Evolutionary conservation across 2,888 invertebrate species (phyloP).

Genomic region (Macropis europaea): DNA sequence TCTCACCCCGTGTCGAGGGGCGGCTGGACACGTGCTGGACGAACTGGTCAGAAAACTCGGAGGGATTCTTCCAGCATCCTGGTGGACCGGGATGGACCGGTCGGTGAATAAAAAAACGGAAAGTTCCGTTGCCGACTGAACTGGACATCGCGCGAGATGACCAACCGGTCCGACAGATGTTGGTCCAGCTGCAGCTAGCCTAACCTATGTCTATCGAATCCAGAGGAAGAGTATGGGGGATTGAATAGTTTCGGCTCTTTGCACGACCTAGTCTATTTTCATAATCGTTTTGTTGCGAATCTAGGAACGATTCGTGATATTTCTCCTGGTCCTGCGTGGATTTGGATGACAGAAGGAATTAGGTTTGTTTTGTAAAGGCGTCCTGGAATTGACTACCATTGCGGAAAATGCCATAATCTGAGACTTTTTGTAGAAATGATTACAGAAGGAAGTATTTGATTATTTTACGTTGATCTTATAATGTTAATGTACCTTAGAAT

Average conservation of each 20-base stretch:
- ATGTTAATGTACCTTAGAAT: no score
- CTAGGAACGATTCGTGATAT: no score
- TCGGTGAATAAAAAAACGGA: constrained; percentile 45
- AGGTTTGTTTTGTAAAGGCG: no score
- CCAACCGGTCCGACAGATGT: constrained; percentile 79
- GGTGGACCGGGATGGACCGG: constrained; percentile 76
- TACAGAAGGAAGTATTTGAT: no score
- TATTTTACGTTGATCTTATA: no score
- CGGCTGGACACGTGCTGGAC: constrained; percentile 58
- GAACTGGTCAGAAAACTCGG: constrained; percentile 67
- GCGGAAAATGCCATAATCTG: no score
- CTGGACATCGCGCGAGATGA: constrained; percentile 75
- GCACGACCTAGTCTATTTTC: constrained; percentile 13
- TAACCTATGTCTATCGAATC: constrained; percentile 24
- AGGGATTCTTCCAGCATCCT: constrained; percentile 72
- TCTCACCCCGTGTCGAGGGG: constrained; percentile 58
- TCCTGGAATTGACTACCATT: no score
- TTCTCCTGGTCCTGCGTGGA: no score
- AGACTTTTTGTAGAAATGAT: no score
- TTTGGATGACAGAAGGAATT: no score
- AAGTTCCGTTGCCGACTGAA: constrained; percentile 43
- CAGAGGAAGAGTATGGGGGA: constrained; percentile 26
- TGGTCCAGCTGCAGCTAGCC: constrained; percentile 73
- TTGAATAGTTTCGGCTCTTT: neutral
- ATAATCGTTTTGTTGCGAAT: neutral